These are phyloP conservation scores for Stratiomys singularior DNA, from an alignment of 2,888 invertebrate species.

Conservation along the genomic window DNA sequence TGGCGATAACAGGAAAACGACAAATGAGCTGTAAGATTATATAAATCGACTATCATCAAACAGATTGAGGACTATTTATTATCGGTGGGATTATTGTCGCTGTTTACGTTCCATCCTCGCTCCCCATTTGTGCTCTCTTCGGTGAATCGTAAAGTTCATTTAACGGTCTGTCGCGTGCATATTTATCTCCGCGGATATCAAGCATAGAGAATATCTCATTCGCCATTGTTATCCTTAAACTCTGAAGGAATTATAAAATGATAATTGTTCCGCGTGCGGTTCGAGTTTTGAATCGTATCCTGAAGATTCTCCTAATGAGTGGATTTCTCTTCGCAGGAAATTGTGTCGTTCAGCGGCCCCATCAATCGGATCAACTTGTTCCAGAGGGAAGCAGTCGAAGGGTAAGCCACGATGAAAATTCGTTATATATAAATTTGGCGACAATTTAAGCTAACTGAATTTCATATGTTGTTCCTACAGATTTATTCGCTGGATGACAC, in stretches of 20 bases:
- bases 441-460: not conserved
- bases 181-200: slow-evolving; percentile 14
- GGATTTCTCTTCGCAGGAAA: slow-evolving; percentile 69
- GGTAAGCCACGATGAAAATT: slow-evolving; percentile 67
- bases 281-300: no score
- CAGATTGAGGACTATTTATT: slow-evolving; percentile 25
- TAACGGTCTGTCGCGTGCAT: slow-evolving; percentile 15
- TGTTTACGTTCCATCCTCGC: not conserved
- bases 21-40: slow-evolving; percentile 37
- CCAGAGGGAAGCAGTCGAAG: slow-evolving; percentile 86
- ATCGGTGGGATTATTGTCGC: slow-evolving; percentile 23
- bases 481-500: slow-evolving; percentile 76
- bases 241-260: not conserved
- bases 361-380: slow-evolving; percentile 84
- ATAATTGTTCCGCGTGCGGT: not conserved
- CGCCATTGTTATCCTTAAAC: not conserved
- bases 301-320: not conserved
- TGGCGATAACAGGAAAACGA: slow-evolving; percentile 14
- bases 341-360: slow-evolving; percentile 85
- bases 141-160: slow-evolving; percentile 17
- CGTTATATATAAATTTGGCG: not conserved
- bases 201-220: no score
- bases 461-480: slow-evolving; percentile 54
- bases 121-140: not conserved
- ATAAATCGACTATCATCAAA: slow-evolving; percentile 36